Conservation (phyloP, 1,140 invertebrate species). For the Heliothis subflexa region DNA sequence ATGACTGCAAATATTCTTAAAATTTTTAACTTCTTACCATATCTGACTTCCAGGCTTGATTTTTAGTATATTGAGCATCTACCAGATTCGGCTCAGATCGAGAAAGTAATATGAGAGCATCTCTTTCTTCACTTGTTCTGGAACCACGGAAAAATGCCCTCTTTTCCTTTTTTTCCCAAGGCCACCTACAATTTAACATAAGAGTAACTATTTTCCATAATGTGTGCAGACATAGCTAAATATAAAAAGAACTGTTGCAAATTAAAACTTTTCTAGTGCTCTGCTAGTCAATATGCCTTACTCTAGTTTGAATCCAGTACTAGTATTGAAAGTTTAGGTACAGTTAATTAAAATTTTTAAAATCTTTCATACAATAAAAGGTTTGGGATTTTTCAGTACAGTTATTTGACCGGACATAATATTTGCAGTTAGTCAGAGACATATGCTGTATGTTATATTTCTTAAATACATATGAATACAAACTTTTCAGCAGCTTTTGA, state of each 20-base stretch:
- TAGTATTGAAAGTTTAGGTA: background rate
- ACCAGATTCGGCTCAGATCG: constrained; percentile 92
- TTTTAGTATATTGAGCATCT: constrained; percentile 98
- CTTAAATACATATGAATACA: constrained; percentile 17
- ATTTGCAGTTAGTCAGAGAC: background rate
- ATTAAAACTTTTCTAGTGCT: no score
- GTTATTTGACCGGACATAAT: no score
- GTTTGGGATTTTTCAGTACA: no score
- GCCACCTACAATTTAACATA: constrained; percentile 76
- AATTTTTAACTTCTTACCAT: constrained; percentile 82
- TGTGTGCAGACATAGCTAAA: no score
- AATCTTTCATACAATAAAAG: no score
- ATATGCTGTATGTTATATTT: background rate
- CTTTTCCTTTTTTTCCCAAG: constrained; percentile 92
- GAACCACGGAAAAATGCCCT: constrained; percentile 97
- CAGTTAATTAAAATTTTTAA: background rate
- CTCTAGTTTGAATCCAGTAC: no score
- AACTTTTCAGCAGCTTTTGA: constrained; percentile 88
- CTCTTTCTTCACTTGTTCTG: constrained; percentile 95
- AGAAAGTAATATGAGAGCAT: constrained; percentile 95
- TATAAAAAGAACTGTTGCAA: no score
- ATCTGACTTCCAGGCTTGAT: constrained; percentile 99
- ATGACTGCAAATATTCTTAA: no score
- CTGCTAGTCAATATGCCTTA: no score
- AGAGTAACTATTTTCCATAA: no score